A percentile compares a stretch with the other conserved stretches of the same genome.
Evolutionary conservation across 2,888 invertebrate genomes (phyloP).

Genomic region (Timema cristinae): DNA sequence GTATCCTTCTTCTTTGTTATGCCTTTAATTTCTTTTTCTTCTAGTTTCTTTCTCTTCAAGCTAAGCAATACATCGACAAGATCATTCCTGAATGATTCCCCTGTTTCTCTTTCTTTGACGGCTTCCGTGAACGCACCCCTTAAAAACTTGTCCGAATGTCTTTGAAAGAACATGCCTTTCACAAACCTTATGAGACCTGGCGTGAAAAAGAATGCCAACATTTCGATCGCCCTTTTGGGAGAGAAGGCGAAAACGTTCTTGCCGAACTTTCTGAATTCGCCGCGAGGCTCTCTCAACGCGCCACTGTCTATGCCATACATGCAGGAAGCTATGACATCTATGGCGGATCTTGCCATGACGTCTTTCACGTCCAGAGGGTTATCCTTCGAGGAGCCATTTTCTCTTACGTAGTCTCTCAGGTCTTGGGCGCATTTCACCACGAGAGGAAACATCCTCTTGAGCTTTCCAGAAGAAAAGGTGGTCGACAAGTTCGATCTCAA

Average conservation of each 20-base stretch:
- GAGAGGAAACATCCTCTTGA: conserved; percentile 3
- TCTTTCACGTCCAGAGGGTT: conserved; percentile 9
- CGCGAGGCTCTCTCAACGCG: neutral
- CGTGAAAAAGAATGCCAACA: neutral
- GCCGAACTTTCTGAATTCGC: neutral
- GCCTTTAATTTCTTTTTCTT: too few relatives aligned
- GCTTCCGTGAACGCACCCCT: too few relatives aligned
- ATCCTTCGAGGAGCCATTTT: neutral
- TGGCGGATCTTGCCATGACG: conserved; percentile 1
- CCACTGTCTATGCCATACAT: neutral
- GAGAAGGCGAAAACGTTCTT: neutral
- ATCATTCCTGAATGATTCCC: too few relatives aligned
- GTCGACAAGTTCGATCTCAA: neutral
- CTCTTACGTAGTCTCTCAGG: neutral
- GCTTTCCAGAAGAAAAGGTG: conserved; percentile 3
- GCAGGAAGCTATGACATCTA: conserved; percentile 4
- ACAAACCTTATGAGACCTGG: neutral
- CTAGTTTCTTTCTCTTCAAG: too few relatives aligned
- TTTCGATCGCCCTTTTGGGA: neutral
- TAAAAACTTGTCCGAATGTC: too few relatives aligned
- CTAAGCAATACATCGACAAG: too few relatives aligned
- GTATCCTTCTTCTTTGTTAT: too few relatives aligned
- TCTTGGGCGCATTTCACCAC: neutral
- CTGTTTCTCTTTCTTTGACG: too few relatives aligned
- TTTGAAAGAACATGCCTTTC: neutral